Evolutionary conservation across 35 echinoderm and acorn worm genomes (phyloP).

Genomic region (Lytechinus variegatus): DNA sequence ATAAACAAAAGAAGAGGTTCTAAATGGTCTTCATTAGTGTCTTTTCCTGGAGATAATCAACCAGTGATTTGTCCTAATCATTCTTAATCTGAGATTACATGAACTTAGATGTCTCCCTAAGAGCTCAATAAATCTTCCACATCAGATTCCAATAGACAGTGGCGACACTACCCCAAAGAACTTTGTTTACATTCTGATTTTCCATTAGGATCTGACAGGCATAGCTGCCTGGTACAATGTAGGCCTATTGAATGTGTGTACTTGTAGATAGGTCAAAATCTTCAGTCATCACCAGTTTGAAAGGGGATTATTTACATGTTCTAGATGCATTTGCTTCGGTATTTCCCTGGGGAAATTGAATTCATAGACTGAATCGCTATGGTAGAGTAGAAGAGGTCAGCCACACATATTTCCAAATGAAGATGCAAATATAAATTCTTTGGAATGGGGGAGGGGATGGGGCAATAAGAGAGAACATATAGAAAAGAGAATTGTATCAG

Average conservation of each 20-base stretch:
- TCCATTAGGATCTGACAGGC: neutral
- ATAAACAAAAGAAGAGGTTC: neutral
- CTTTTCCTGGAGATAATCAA: neutral
- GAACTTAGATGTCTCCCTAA: neutral
- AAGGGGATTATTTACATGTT: slow-evolving; percentile 12
- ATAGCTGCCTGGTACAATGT: too few species aligned
- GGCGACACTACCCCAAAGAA: neutral
- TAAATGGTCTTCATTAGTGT: neutral
- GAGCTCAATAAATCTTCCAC: neutral
- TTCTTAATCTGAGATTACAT: neutral
- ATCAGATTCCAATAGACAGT: neutral
- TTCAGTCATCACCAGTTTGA: neutral
- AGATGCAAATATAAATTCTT: neutral
- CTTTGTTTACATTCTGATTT: neutral
- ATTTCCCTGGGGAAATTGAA: neutral
- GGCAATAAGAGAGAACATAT: too few species aligned
- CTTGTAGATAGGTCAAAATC: slow-evolving; percentile 12
- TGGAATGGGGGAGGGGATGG: too few species aligned
- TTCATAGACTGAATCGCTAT: neutral
- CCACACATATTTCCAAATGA: too few species aligned
- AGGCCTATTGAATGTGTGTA: neutral
- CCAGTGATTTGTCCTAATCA: neutral
- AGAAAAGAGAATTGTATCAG: too few species aligned
- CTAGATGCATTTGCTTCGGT: slow-evolving; percentile 10
- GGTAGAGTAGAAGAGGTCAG: neutral